phyloP scores from a whole-genome alignment of 2,797 vertebrate genomes.

The Propithecus deckenii region DNA sequence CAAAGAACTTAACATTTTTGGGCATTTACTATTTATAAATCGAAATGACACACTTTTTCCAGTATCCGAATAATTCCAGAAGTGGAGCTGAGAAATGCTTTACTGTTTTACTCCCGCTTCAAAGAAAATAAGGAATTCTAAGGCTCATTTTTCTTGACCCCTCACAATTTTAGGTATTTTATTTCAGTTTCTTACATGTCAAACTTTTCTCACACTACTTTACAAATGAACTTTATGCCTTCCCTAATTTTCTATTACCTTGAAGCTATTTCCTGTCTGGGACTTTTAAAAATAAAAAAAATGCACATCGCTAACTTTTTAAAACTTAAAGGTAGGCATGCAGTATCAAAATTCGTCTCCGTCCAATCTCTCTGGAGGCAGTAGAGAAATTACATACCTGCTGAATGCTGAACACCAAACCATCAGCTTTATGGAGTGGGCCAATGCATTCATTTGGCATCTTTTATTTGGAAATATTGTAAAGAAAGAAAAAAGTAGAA shows the following conservation, averaged over 20 bases:
- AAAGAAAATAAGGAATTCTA: not conserved
- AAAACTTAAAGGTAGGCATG: not conserved
- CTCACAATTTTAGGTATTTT: constrained; percentile 33
- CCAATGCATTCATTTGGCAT: not conserved
- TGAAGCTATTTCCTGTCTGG: constrained; percentile 26
- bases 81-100: not conserved
- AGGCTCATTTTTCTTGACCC: not conserved
- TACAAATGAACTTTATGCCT: constrained; percentile 43
- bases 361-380: not conserved
- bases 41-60: constrained; percentile 3
- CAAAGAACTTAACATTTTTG: constrained; percentile 28
- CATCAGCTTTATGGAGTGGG: not conserved
- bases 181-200: constrained; percentile 11
- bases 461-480: constrained; percentile 24
- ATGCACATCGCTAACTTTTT: not conserved
- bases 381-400: not conserved
- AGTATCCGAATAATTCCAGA: not conserved
- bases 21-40: constrained; percentile 16
- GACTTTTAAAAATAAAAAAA: constrained; percentile 20
- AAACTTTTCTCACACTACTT: constrained; percentile 9
- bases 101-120: not conserved
- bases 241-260: constrained; percentile 38
- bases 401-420: not conserved
- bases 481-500: not conserved
- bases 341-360: not conserved